Evolutionary conservation across 2,888 invertebrate species (phyloP), one percentile per base, ranked within the genome.

Genomic region (Dusona sp.): DNA sequence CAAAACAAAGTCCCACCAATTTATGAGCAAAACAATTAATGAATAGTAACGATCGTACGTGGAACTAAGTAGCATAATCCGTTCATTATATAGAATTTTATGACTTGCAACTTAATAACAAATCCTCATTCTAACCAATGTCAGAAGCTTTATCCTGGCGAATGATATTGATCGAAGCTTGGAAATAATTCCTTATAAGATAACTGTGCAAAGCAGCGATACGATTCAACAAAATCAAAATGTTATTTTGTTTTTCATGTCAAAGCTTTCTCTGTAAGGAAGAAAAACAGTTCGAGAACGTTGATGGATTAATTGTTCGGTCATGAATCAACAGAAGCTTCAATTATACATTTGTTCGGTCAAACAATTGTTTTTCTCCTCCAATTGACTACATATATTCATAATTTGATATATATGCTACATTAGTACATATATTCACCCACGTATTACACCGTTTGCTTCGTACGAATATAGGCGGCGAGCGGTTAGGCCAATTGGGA

Each of bases 401-500:
- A 51, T 8, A 13, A 72, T 57, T 29, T 33, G 54, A 75, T 86
- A 48, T 86, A 48, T 29, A 48, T 70, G 61, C 45, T 29, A 25
- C 36, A 6, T 61, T 29, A 16, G 22, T 19, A n/a, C n/a, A 73
- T 29, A 25, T 57, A 78, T 73, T 13, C 83, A 61, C 79, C 79
- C 80, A 80, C 86, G 45, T 68, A 73, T 57, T 64, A 36, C 65
- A 57, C 36, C 19, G 51, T 33, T 51, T 45, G 67, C 61, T 25
- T 48, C 38, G 25, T 74, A 61, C 38, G 70, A 48, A 13, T 48
- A 54, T 42, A 57, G 75, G 65, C 73, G 67, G 54, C 80, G 61
- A 25, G 51, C 86, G 80, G 83, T 83, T 83, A 83, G 80, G 72
- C 68, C 85, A 86, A 87, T 87, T 87, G 87, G 83, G 79, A 54